Percentiles rank a stretch among this genome's conserved stretches.
Evolutionary conservation across 2,888 invertebrate species (phyloP).

Genomic region (Metalampra italica): DNA sequence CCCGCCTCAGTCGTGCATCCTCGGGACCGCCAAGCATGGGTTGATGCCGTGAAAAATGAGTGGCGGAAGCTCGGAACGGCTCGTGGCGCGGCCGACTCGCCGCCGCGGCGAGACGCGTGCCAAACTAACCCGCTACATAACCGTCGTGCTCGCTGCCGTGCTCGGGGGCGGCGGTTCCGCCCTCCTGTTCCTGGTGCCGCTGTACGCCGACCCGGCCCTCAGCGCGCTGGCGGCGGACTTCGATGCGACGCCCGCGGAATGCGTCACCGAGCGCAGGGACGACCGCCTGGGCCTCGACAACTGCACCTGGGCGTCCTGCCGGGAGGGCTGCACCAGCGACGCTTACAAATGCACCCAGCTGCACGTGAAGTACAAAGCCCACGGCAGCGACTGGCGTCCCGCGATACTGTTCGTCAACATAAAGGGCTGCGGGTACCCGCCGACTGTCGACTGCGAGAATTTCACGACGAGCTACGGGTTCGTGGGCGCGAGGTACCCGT

Average conservation of each 20-base stretch:
- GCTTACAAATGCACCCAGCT: conserved; percentile 84
- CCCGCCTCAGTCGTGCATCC: conserved; percentile 22
- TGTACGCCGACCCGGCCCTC: conserved; percentile 73
- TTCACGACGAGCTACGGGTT: conserved; percentile 85
- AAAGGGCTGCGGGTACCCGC: conserved; percentile 91
- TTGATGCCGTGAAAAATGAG: conserved; percentile 71
- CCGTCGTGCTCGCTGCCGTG: conserved; percentile 62
- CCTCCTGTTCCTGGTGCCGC: conserved; percentile 67
- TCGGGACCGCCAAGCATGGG: conserved; percentile 54
- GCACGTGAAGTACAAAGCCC: conserved; percentile 80
- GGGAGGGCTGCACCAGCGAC: conserved; percentile 90
- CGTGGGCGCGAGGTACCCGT: conserved; percentile 82
- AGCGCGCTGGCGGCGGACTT: conserved; percentile 86
- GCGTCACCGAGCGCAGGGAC: conserved; percentile 84
- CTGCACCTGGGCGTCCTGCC: conserved; percentile 88
- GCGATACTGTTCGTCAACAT: conserved; percentile 87
- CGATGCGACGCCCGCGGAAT: conserved; percentile 84
- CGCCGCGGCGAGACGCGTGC: conserved; percentile 64
- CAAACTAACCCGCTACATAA: conserved; percentile 64
- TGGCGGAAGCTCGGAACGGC: conserved; percentile 69
- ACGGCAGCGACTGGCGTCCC: conserved; percentile 72
- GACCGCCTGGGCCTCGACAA: conserved; percentile 86
- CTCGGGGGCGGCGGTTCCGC: conserved; percentile 69
- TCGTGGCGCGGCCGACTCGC: conserved; percentile 59
- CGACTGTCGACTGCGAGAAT: conserved; percentile 85